These are phyloP conservation scores for Apteryx mantelli DNA, from an alignment of 2,113 vertebrate species.

Conservation along the genomic window DNA sequence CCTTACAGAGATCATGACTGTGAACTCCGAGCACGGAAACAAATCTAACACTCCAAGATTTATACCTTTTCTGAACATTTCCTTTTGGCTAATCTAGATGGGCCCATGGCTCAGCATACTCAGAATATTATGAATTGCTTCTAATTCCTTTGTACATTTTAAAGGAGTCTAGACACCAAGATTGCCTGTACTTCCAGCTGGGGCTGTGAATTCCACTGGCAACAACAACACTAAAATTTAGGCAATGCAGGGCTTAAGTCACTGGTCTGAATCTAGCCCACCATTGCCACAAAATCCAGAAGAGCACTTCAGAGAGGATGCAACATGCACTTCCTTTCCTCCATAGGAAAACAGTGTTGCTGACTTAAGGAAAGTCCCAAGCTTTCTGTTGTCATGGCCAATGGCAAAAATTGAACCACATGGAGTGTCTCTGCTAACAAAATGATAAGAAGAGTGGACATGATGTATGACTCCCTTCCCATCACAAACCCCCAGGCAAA, in stretches of 20 bases:
- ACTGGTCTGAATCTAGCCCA: not conserved
- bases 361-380: not conserved
- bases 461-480: not conserved
- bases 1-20: too few relatives aligned
- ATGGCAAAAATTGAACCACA: not conserved
- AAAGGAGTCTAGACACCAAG: not conserved
- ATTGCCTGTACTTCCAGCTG: not conserved
- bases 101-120: not conserved
- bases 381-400: not conserved
- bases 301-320: not conserved
- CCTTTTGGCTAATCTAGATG: not conserved
- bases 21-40: too few relatives aligned
- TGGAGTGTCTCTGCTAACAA: not conserved
- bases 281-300: not conserved
- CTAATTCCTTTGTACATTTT: not conserved
- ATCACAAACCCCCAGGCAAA: not conserved
- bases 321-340: fast-evolving
- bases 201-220: not conserved
- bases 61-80: not conserved
- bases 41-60: too few relatives aligned
- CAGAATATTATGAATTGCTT: not conserved
- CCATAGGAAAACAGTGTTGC: not conserved
- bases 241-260: not conserved
- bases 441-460: not conserved
- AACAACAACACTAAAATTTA: not conserved